Evolutionary conservation across 35 echinoderm and acorn worm species (phyloP), one percentile per base, ranked within the genome.

Genomic region (Ptychodera flava): DNA sequence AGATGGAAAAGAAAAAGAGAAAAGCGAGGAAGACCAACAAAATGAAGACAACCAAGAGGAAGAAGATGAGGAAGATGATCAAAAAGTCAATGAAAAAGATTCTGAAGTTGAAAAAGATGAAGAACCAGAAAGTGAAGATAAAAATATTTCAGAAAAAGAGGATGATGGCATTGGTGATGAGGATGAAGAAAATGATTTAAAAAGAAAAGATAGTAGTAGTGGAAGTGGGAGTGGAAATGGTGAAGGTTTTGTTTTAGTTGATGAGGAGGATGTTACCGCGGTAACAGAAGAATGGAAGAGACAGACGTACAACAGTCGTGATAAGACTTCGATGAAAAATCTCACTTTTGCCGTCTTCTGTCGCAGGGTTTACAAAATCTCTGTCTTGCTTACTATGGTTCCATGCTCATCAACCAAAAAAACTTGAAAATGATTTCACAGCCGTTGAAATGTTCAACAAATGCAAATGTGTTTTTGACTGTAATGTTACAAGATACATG

Each of bases 161-260:
- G 52, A 33, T 30, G 53, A 90, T 78, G 31, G 30, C 31, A 15
- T 33, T 37, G 77, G 85, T 0, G 80, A 77, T 27, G 91, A 86
- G 27, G 87, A 89, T 0, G 29, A 35, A 1, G 86, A 92, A n/a
- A 85, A 91, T 14, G 83, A 75, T 0, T 64, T 52, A 16, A 84
- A 82, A 83, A 37, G 33, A 77, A 77, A n/a, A 77, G 76, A 88
- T 22, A 28, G 28, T 16, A 10, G 28, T 45, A n/a, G 88, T 78
- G 0, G 52, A 84, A 14, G 81, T 27, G 81, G 83, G 2, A 88
- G 88, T 33, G 79, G 90, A 76, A 85, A 81, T 10, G 80, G 80
- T 85, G 88, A 93, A 53, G 93, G 88, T 33, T 95, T 95, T 92
- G 93, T 92, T 77, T 37, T 95, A 33, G 88, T 95, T 12, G 76